Base-by-base conservation (phyloP, 2,797 vertebrate species). In the Eleutherodactylus coqui region DNA sequence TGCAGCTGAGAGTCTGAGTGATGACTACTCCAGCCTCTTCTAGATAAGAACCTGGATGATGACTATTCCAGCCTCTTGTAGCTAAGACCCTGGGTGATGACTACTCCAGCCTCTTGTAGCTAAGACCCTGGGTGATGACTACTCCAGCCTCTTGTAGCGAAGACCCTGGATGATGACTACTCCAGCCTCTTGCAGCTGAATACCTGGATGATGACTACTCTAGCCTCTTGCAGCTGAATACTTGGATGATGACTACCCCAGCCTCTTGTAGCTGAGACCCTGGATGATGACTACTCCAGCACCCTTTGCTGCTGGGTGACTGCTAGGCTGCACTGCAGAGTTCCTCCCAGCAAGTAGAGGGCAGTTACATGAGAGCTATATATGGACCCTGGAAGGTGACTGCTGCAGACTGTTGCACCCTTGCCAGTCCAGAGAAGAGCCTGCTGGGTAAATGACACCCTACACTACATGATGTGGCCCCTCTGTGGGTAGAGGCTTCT, bases 281-380 rank as follows among this genome's bases (percentile, higher is more conserved):
- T 24, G 34, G 36, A 70, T 38, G 67, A 70, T 70, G 67, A 70
- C 67, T 70, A 70, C 67, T 38, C 36, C 67, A 24, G 36, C 16
- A 43, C 67, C 43, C 34, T 36, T 9, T 5, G 32, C 36, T 41
- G 34, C 11, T 32, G 36, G 34, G 19, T 36, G 34, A 69, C 0
- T 17, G 1, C 29, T 67, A 32, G 17, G 14, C 62, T 67, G 62
- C 62, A 34, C 62, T 67, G 62, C 62, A 34, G 62, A 55, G 8
- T 32, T 19, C 27, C 19, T 5, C 62, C 62, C 29, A 58, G 53
- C 53, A 58, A 24, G 24, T 4, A 58, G 53, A 58, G 21, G 58
- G 16, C 32, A 19, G 16, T 27, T 14, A 29, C 27, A 14, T 1
- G n/a, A 29, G 58, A 13, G 1, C 64, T 69, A 4, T 11, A 38